Conservation (phyloP, 2,888 invertebrate genomes). For the Galerucella pusilla region DNA sequence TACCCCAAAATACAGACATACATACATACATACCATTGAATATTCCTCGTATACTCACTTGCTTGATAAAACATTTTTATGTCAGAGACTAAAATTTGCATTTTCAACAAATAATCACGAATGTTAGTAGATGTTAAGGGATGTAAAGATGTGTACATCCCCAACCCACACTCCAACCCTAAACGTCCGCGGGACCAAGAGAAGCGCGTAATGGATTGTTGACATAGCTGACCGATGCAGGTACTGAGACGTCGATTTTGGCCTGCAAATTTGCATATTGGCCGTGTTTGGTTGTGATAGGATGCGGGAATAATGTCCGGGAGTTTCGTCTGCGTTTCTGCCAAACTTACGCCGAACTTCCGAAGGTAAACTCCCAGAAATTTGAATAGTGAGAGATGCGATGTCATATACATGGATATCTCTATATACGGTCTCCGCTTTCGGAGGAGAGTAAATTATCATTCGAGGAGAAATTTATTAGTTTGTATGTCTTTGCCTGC, state of each 20-base stretch:
- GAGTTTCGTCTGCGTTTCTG: conserved; percentile 30
- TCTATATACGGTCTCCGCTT: conserved; percentile 40
- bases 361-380: conserved; percentile 61
- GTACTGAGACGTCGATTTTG: conserved; percentile 58
- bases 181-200: conserved; percentile 49
- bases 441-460: conserved; percentile 51
- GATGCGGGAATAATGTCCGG: conserved; percentile 59
- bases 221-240: conserved; percentile 65
- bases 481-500: conserved; percentile 33
- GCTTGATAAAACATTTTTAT: too few relatives aligned
- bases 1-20: too few relatives aligned
- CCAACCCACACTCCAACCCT: too few relatives aligned
- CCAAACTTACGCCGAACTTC: conserved; percentile 60
- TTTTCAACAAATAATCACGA: too few relatives aligned
- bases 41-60: too few relatives aligned
- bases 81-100: too few relatives aligned
- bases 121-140: too few relatives aligned
- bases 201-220: conserved; percentile 63
- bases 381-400: conserved; percentile 59
- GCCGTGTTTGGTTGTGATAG: conserved; percentile 64
- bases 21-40: too few relatives aligned
- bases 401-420: conserved; percentile 57
- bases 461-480: conserved; percentile 52
- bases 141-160: too few relatives aligned
- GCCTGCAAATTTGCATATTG: conserved; percentile 61